Percentiles rank a stretch among this genome's conserved stretches.
These are phyloP conservation scores for Caenorhabditis drosophilae DNA, from an alignment of 2,888 invertebrate genomes.

Conservation along the genomic window DNA sequence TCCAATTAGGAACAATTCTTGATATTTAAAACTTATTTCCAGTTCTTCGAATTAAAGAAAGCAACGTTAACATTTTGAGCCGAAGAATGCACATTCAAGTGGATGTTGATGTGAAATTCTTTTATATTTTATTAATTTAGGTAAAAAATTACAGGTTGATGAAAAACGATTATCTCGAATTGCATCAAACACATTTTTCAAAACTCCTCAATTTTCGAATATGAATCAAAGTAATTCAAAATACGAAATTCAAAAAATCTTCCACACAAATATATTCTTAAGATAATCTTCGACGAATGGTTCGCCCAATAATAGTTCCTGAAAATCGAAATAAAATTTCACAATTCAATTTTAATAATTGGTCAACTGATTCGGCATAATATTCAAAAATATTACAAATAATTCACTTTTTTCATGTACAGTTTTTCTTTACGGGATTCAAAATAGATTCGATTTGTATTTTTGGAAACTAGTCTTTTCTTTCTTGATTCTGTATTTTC, in stretches of 20 bases:
- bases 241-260: neutral
- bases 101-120: conserved; percentile 45
- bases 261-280: too few relatives aligned
- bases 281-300: conserved; percentile 23
- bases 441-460: too few relatives aligned
- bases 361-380: conserved; percentile 21
- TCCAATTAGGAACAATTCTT: conserved; percentile 2
- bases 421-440: too few relatives aligned
- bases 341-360: conserved; percentile 31
- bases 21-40: conserved; percentile 14
- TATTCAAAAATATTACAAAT: too few relatives aligned
- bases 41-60: conserved; percentile 51
- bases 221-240: conserved; percentile 11
- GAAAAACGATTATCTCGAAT: conserved; percentile 40
- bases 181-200: conserved; percentile 47
- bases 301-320: conserved; percentile 20
- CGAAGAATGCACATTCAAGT: conserved; percentile 48
- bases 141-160: too few relatives aligned
- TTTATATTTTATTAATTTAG: too few relatives aligned
- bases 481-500: too few relatives aligned
- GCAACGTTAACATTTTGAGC: conserved; percentile 39
- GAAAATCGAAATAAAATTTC: conserved; percentile 18
- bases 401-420: too few relatives aligned
- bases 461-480: too few relatives aligned
- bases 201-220: conserved; percentile 31